Evolutionary conservation across 2,797 vertebrate genomes (phyloP).

Genomic region (Typhlichthys eigenmanni): DNA sequence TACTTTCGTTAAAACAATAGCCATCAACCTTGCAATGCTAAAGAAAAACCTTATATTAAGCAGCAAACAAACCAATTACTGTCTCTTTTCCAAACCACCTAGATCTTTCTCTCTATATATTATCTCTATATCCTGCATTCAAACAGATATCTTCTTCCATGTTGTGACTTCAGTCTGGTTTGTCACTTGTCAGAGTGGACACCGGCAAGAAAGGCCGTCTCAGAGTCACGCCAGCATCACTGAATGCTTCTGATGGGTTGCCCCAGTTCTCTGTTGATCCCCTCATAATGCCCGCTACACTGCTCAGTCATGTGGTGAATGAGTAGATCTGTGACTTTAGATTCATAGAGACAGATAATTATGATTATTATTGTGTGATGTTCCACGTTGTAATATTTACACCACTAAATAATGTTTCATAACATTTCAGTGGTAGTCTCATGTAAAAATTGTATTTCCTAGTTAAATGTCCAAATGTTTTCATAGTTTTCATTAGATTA

Average conservation of each 20-base stretch:
- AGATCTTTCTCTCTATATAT: not conserved
- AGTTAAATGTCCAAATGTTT: not conserved
- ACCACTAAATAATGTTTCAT: conserved; percentile 38
- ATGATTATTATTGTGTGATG: conserved; percentile 14
- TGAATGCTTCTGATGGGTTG: conserved; percentile 64
- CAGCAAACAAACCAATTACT: too few species aligned
- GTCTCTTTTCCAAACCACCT: not conserved
- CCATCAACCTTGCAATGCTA: too few species aligned
- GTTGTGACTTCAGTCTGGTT: conserved; percentile 48
- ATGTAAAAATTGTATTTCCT: conserved; percentile 11
- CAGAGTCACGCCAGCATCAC: conserved; percentile 44
- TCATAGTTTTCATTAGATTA: not conserved
- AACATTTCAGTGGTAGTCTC: conserved; percentile 2
- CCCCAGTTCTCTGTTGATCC: conserved; percentile 38
- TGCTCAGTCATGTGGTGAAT: conserved; percentile 52
- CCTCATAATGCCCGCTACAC: conserved; percentile 33
- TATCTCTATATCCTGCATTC: not conserved
- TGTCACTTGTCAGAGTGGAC: conserved; percentile 63
- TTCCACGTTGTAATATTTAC: conserved; percentile 6
- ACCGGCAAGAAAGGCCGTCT: conserved; percentile 39
- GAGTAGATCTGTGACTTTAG: conserved; percentile 40
- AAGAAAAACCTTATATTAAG: too few species aligned
- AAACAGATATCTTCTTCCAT: conserved; percentile 10
- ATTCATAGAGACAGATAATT: conserved; percentile 24
- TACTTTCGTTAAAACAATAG: too few species aligned